Base-by-base conservation (phyloP, 2,888 invertebrate genomes). In the Quadroppia sp. region DNA sequence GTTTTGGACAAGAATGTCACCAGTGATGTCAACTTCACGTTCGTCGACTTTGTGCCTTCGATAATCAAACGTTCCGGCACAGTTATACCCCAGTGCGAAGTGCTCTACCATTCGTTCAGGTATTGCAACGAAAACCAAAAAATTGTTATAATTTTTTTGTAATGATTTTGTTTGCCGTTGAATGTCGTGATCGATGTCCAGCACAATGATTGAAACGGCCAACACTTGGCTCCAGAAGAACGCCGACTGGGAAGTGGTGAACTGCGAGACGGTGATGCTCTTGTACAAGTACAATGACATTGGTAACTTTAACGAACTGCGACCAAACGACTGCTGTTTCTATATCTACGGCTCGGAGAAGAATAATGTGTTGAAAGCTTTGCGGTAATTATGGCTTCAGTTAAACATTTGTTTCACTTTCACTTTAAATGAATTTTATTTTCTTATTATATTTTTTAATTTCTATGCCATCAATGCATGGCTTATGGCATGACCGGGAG, bases 331-430 rank as follows among this genome's bases (percentile, higher is more conserved):
- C 48, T 74, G 67, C n/a, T 71, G 67, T 25, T 75, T 74, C 45
- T 75, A 75, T 32, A 74, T 75, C 17, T 75, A 75, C 53, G 75
- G 75, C 28, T 75, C 75, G n/a, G 75, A 75, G 30, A 74, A 71
- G 67, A 75, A 75, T 30, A 75, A 75, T 50, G 74, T 75, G 15
- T 45, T 75, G 11, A 71, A 71, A 25, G 75, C 71, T 32, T 69
- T 75, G 48, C 59, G 75, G 75, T 74, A 70, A 69, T 56, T 28
- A 25, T 20, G 25, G 6, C 17, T 36, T 20, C 9, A 36, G n/a
- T n/a, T n/a, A n/a, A n/a, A n/a, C n/a, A n/a, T n/a, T n/a, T n/a
- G n/a, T n/a, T n/a, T n/a, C n/a, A n/a, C n/a, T n/a, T n/a, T n/a
- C n/a, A n/a, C n/a, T n/a, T n/a, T n/a, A n/a, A n/a, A n/a, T n/a